Evolutionary conservation across 2,113 vertebrate genomes (phyloP), one percentile per base, ranked within the genome.

Genomic region (Seriola quinqueradiata): DNA sequence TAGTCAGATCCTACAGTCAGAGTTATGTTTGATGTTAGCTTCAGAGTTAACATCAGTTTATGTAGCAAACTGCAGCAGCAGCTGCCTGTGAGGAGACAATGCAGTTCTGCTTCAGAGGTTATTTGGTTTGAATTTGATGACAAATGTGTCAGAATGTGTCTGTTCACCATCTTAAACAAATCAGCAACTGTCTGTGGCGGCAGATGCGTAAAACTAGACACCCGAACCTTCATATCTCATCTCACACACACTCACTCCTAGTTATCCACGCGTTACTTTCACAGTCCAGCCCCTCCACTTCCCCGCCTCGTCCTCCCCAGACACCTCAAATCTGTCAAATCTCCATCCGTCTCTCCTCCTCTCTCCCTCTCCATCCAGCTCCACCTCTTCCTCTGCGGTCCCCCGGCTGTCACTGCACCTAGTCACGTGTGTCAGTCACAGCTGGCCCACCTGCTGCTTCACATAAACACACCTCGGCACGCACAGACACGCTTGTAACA

Each of bases 381-480:
- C 87, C 79, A 36, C 87, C 75, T 84, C 70, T 63, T 82, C 76
- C 70, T 87, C 74, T 36, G 64, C 9, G 19, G 65, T 85, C 66
- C 79, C 82, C 71, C 66, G 21, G 73, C 91, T 92, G 93, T 93
- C 92, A 75, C 72, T 23, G 68, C 71, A 44, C 36, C 79, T 87
- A 61, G 77, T 80, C 84, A 86, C 69, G 75, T 87, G 82, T 82
- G 84, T 92, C 92, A 93, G 70, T 92, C 84, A 88, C 78, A 71
- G 83, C 85, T 73, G 85, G 82, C 60, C 81, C 90, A 72, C 90
- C 87, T 85, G 90, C 90, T 84, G 81, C 76, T 79, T 57, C 23
- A 1, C 79, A 42, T 66, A 70, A 14, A 61, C 72, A 64, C 79
- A 74, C 61, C 21, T 44, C 23, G 14, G 6, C 68, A 23, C 73